These are phyloP conservation scores for Salmo trutta DNA, from an alignment of 2,797 vertebrate genomes.

Conservation along the genomic window DNA sequence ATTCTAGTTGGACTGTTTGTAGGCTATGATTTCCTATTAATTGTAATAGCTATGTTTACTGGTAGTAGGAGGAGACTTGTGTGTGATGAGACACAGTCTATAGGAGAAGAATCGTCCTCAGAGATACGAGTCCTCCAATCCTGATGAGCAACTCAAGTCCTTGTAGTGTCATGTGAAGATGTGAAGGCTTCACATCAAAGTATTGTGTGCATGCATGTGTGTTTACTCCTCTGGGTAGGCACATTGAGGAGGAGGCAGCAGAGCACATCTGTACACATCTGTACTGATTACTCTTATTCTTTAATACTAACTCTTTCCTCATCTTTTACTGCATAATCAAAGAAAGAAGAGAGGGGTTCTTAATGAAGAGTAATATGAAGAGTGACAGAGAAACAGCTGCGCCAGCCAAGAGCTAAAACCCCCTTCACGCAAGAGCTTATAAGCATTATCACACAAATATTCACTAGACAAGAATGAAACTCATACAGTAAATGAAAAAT, in stretches of 20 bases:
- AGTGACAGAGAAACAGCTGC: background rate
- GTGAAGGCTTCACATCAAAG: background rate
- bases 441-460: conserved; percentile 3
- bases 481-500: background rate
- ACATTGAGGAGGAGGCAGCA: background rate
- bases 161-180: background rate
- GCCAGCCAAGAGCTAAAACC: background rate
- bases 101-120: no score
- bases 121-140: background rate
- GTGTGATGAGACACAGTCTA: background rate
- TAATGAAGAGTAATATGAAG: background rate
- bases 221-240: background rate
- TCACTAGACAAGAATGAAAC: background rate
- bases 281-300: conserved; percentile 4
- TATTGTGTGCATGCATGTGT: background rate
- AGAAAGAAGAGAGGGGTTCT: background rate
- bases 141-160: background rate
- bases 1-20: background rate
- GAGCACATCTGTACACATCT: background rate
- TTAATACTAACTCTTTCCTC: background rate
- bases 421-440: background rate
- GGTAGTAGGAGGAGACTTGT: background rate
- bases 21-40: background rate
- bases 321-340: background rate
- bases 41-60: background rate